These are phyloP conservation scores for Philotrypesis tridentata DNA, from an alignment of 1,140 invertebrate genomes.

Conservation along the genomic window DNA sequence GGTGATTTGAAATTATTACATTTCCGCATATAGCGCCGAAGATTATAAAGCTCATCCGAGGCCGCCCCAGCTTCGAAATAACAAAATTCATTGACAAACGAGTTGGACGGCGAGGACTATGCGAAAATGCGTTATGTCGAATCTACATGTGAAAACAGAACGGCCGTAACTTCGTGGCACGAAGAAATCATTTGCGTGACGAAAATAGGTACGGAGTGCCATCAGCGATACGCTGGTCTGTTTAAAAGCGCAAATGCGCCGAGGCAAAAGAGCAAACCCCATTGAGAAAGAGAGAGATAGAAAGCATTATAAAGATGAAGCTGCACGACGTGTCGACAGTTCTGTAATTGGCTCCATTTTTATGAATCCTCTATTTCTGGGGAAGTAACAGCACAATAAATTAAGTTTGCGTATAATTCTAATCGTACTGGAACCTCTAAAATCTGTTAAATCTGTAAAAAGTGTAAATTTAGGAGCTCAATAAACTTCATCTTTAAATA, in stretches of 20 bases:
- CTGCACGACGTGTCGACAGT: neutral
- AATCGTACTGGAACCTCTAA: neutral
- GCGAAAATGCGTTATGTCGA: conserved; percentile 33
- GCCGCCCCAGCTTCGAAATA: neutral
- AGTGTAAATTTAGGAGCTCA: too few species aligned
- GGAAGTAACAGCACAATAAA: neutral
- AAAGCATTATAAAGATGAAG: neutral
- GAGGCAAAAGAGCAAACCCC: conserved; percentile 28
- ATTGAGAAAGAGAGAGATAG: neutral
- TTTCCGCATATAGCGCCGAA: neutral
- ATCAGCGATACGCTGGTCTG: neutral
- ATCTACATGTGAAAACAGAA: conserved; percentile 34
- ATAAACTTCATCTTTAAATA: too few species aligned
- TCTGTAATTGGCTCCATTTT: neutral
- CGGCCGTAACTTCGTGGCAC: conserved; percentile 33
- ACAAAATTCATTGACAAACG: conserved; percentile 21
- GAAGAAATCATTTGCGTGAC: conserved; percentile 33
- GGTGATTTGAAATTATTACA: neutral
- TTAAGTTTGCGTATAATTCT: neutral
- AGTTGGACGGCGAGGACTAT: neutral
- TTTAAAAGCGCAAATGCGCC: conserved; percentile 15
- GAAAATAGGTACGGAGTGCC: conserved; percentile 36
- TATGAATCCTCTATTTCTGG: neutral
- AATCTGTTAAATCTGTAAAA: too few species aligned
- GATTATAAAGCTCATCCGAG: conserved; percentile 9